A percentile compares a stretch with the other conserved stretches of the same genome.
These are phyloP conservation scores for Siniperca scherzeri DNA, from an alignment of 2,797 vertebrate species.

Conservation along the genomic window DNA sequence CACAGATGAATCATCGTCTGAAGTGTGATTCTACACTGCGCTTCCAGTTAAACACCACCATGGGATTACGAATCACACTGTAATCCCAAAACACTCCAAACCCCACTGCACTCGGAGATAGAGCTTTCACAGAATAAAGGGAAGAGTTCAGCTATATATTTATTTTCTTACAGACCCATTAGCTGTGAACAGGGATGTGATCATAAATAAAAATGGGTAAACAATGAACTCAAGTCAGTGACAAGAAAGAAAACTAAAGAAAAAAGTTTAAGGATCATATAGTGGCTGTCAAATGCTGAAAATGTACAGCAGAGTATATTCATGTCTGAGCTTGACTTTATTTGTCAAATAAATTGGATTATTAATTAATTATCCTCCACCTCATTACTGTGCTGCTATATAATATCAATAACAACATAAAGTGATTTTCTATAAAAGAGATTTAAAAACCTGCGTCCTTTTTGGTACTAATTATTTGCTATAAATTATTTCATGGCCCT, in stretches of 20 bases:
- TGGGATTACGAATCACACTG: constrained; percentile 48
- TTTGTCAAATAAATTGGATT: constrained; percentile 15
- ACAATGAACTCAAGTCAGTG: neutral
- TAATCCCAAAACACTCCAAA: constrained; percentile 55
- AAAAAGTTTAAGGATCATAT: neutral
- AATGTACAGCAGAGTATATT: neutral
- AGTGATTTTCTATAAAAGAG: constrained; percentile 13
- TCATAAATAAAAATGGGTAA: constrained; percentile 3
- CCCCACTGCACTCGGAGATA: constrained; percentile 5
- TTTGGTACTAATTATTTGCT: constrained; percentile 7
- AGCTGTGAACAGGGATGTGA: constrained; percentile 13
- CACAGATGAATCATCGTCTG: constrained; percentile 60
- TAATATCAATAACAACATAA: constrained; percentile 5
- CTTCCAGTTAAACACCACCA: constrained; percentile 52
- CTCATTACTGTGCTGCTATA: neutral
- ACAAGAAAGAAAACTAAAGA: neutral
- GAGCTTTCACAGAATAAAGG: constrained; percentile 4
- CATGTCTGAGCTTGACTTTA: neutral
- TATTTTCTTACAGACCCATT: constrained; percentile 6
- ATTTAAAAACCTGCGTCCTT: neutral
- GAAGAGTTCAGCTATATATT: constrained; percentile 2
- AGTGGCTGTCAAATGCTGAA: neutral
- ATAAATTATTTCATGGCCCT: constrained; percentile 20
- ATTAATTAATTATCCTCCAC: neutral
- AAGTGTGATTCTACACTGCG: constrained; percentile 43